Base-by-base conservation (phyloP, 2,888 invertebrate species). In the Campoplex capitator region DNA sequence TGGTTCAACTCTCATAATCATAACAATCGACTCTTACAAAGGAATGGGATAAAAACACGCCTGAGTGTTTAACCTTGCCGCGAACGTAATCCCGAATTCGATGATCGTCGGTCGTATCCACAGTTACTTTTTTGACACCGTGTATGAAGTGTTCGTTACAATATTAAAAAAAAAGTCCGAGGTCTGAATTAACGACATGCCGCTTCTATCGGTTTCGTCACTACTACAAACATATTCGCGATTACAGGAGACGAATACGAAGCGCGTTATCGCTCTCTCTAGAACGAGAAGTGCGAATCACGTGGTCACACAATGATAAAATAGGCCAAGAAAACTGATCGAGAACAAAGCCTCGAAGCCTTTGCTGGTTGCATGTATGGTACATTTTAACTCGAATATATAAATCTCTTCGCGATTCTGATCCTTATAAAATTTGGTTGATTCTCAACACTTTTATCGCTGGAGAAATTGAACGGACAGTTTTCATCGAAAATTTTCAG, bases 231-330 rank as follows among this genome's bases (percentile, higher is more conserved):
- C 87, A 82, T 67, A 73, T 58, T 71, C 84, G 86, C 88, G 88
- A 89, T 89, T 85, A 88, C 78, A 77, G 83, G 73, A 83, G 79
- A 77, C 42, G 58, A 83, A 35, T 71, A 28, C 65, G 77, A 68
- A 54, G 65, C 83, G 70, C 83, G 83, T 86, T 86, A 83, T 86
- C 86, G 83, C 48, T 56, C 71, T 75, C 23, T 28, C 23, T 23
- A 23, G 86, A 70, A 28, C 54, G 80, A 71, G 83, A 80, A 79
- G 80, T 67, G 56, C 75, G n/a, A 48, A 71, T 76, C 86, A 83
- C 86, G 86, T 71, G 83, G 48, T 58, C 75, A 65, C n/a, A 23
- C 62, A 62, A 79, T 73, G 86, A 84, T 83, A 86, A 86, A 83
- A 79, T 67, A 65, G 76, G 75, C 79, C 67, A 67, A 76, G 83